Evolutionary conservation across 2,113 vertebrate species (phyloP).

Genomic region (Corythaixoides concolor): DNA sequence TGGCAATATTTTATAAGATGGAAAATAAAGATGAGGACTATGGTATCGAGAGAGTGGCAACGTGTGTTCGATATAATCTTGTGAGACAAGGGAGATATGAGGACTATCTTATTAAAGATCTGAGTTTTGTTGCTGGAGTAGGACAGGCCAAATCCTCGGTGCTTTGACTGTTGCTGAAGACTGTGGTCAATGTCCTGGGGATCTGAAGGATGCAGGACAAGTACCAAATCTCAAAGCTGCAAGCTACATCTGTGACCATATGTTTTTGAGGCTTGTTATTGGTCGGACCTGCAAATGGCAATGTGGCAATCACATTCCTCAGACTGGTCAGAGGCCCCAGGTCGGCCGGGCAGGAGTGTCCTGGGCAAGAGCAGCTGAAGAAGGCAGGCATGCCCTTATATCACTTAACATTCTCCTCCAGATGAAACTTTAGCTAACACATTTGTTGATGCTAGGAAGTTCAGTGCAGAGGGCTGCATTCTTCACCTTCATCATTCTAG

Average conservation of each 20-base stretch:
- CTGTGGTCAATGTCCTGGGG: not conserved
- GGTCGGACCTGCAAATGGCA: not conserved
- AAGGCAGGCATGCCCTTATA: not conserved
- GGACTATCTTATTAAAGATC: not conserved
- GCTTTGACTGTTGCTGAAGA: not conserved
- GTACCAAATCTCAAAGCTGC: not conserved
- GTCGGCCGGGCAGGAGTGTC: no score
- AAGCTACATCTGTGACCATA: not conserved
- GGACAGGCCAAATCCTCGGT: not conserved
- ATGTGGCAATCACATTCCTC: accelerated
- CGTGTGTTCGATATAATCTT: not conserved
- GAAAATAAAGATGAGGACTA: not conserved
- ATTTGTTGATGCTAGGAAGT: not conserved
- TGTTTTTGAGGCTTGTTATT: not conserved
- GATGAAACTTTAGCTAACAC: not conserved
- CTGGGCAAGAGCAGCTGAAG: not conserved
- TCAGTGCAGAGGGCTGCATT: not conserved
- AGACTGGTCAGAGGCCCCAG: not conserved
- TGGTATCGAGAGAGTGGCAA: not conserved
- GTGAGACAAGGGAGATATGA: not conserved
- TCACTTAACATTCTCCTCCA: not conserved
- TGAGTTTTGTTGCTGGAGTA: not conserved
- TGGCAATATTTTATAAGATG: not conserved
- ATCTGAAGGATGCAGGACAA: not conserved
- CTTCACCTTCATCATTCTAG: not conserved